These are phyloP conservation scores for Motacilla tschutschensis DNA, from an alignment of 2,113 vertebrate species.

Conservation along the genomic window DNA sequence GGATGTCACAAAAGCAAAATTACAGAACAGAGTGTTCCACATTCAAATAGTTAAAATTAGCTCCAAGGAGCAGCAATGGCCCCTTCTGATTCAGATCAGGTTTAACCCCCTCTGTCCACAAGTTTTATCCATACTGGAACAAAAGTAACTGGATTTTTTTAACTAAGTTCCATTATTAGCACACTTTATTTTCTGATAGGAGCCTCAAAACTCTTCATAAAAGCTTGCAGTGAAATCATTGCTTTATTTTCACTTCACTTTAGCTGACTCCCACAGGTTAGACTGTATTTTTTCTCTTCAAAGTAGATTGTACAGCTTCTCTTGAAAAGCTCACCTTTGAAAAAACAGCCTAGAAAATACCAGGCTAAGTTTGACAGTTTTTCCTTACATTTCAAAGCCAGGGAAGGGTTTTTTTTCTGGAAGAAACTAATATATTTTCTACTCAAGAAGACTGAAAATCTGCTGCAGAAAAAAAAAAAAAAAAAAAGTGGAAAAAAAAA, in stretches of 20 bases:
- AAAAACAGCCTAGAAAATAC: slow-evolving; percentile 12
- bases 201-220: neutral
- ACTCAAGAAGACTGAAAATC: neutral
- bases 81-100: neutral
- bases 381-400: slow-evolving; percentile 16
- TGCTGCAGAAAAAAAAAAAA: neutral
- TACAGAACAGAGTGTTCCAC: neutral
- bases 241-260: slow-evolving; percentile 15
- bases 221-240: slow-evolving; percentile 11
- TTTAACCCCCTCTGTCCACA: neutral
- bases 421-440: neutral
- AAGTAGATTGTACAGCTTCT: neutral
- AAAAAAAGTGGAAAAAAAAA: neutral
- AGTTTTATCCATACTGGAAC: neutral
- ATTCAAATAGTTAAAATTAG: neutral
- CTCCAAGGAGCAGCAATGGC: neutral
- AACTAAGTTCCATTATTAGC: neutral
- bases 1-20: neutral
- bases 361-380: slow-evolving; percentile 8
- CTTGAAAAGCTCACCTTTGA: neutral
- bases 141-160: neutral
- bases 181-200: neutral
- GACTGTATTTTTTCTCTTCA: neutral
- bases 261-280: slow-evolving; percentile 22
- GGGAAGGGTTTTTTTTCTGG: neutral